Evolutionary conservation across 2,797 vertebrate species (phyloP).

Genomic region (Cynodonichthys magdalenae): DNA sequence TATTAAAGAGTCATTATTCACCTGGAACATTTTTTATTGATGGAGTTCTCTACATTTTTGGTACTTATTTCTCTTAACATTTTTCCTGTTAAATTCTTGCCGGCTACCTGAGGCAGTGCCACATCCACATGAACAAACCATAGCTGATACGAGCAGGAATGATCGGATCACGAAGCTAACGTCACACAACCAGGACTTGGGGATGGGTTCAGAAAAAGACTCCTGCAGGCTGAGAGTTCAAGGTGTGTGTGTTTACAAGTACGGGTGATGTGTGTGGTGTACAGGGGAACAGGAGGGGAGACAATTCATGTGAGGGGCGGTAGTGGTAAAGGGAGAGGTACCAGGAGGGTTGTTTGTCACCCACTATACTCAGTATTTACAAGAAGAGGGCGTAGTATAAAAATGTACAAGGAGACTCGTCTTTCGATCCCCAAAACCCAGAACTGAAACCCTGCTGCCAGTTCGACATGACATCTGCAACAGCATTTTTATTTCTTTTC

Average conservation of each 20-base stretch:
- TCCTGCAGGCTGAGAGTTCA: constrained; percentile 45
- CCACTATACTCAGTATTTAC: constrained; percentile 79
- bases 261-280: constrained; percentile 50
- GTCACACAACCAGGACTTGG: constrained; percentile 32
- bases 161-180: constrained; percentile 43
- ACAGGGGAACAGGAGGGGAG: constrained; percentile 50
- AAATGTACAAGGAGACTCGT: constrained; percentile 78
- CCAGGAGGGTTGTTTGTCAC: constrained; percentile 21
- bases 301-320: constrained; percentile 13
- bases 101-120: constrained; percentile 18
- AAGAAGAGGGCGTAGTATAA: constrained; percentile 76
- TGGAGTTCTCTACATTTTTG: neutral
- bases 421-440: constrained; percentile 50
- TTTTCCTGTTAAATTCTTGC: neutral
- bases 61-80: too few species aligned
- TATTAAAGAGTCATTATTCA: too few species aligned
- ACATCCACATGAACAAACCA: constrained; percentile 30
- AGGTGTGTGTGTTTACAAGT: constrained; percentile 47
- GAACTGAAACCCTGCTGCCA: constrained; percentile 41
- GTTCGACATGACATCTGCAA: constrained; percentile 52
- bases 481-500: too few species aligned
- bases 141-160: constrained; percentile 34
- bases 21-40: too few species aligned
- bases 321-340: neutral
- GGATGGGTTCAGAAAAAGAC: constrained; percentile 24